These are phyloP conservation scores for Baronia brevicornis DNA, from an alignment of 2,888 invertebrate species.

Conservation along the genomic window DNA sequence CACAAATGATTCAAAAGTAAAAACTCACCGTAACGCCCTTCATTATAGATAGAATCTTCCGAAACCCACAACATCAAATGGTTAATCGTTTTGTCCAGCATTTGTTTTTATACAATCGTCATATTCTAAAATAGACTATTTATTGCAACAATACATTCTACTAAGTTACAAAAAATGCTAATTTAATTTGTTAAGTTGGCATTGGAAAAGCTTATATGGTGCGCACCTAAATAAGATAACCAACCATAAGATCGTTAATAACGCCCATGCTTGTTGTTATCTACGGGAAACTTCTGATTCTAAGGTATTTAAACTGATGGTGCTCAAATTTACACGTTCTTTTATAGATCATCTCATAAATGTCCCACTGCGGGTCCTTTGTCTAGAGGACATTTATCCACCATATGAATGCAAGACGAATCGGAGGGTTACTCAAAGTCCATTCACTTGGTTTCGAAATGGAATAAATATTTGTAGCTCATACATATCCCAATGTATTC, in stretches of 20 bases:
- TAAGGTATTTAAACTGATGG: no score
- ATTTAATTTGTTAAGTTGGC: constrained; percentile 58
- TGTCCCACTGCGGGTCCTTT: no score
- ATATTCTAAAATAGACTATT: constrained; percentile 60
- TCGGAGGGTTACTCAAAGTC: no score
- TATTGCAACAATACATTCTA: constrained; percentile 51
- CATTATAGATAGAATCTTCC: constrained; percentile 43
- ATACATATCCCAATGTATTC: no score
- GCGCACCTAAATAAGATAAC: constrained; percentile 34
- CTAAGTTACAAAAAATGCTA: constrained; percentile 58
- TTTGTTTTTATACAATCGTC: constrained; percentile 60
- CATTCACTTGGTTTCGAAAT: no score
- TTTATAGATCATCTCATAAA: no score
- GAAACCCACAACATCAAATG: constrained; percentile 45
- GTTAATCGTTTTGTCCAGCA: constrained; percentile 34
- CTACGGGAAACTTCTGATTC: no score
- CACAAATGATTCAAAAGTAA: constrained; percentile 10
- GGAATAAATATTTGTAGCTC: no score
- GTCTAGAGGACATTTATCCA: no score
- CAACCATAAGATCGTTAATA: constrained; percentile 36
- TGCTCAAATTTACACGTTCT: no score
- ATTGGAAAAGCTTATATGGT: constrained; percentile 54
- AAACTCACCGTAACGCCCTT: constrained; percentile 53
- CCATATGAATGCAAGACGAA: no score
- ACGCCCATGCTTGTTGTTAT: constrained; percentile 33